A percentile compares a stretch with the other conserved stretches of the same genome.
phyloP scores from a whole-genome alignment of 2,888 invertebrate species.

The Hydrotaea diabolus region DNA sequence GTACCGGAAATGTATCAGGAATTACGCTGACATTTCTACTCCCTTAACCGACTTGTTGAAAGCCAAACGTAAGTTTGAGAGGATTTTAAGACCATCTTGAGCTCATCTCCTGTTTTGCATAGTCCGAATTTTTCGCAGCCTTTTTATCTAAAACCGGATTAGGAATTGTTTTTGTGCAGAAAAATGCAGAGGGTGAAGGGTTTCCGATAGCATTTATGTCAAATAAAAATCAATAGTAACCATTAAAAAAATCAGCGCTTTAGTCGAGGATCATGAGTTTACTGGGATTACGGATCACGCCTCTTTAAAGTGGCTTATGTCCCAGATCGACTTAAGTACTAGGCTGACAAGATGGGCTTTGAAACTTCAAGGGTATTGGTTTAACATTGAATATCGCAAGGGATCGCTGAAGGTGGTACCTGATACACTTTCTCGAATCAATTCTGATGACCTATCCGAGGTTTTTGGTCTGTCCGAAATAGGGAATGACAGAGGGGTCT shows the following conservation, averaged over 20 bases:
- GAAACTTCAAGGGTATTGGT: slow-evolving; percentile 46
- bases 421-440: slow-evolving; percentile 40
- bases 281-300: slow-evolving; percentile 70
- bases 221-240: neutral
- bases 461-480: neutral
- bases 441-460: slow-evolving; percentile 29
- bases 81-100: slow-evolving; percentile 34
- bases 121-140: slow-evolving; percentile 54
- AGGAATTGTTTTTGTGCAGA: slow-evolving; percentile 32
- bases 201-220: slow-evolving; percentile 32
- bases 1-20: slow-evolving; percentile 61
- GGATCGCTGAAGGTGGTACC: slow-evolving; percentile 44
- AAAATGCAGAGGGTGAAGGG: no score
- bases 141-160: slow-evolving; percentile 54
- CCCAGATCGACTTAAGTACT: slow-evolving; percentile 30
- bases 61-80: slow-evolving; percentile 40
- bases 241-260: no score
- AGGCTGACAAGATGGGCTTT: slow-evolving; percentile 49
- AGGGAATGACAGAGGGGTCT: neutral
- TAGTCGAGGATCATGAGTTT: slow-evolving; percentile 60
- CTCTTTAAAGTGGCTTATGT: slow-evolving; percentile 28
- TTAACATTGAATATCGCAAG: slow-evolving; percentile 24
- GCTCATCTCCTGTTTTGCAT: slow-evolving; percentile 23
- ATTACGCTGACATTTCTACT: slow-evolving; percentile 55
- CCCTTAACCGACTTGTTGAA: slow-evolving; percentile 60